These are phyloP conservation scores for Azorinus chamasolen DNA, from an alignment of 2,888 invertebrate species.

Conservation along the genomic window DNA sequence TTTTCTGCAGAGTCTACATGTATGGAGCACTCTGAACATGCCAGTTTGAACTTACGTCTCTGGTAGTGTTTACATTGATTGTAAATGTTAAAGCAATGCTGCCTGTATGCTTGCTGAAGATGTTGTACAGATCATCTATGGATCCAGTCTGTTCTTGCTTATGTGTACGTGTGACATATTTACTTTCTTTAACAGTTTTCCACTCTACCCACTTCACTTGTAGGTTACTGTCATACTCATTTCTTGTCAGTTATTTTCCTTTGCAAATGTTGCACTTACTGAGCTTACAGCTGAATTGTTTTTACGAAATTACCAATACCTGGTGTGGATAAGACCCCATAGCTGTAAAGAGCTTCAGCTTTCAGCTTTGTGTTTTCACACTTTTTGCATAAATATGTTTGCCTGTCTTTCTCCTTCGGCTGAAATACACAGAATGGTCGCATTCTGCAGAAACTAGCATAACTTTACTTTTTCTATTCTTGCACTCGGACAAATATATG, in stretches of 20 bases:
- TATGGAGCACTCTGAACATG: slow-evolving; percentile 82
- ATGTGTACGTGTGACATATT: slow-evolving; percentile 75
- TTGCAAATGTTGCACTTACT: slow-evolving; percentile 19
- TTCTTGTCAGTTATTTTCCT: slow-evolving; percentile 25
- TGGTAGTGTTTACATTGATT: slow-evolving; percentile 53
- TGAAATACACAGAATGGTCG: slow-evolving; percentile 50
- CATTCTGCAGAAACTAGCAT: slow-evolving; percentile 41
- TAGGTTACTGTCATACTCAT: slow-evolving; percentile 3
- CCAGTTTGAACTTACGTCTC: slow-evolving; percentile 76
- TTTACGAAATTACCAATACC: too few relatives aligned
- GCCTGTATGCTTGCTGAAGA: slow-evolving; percentile 51
- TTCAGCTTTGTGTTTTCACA: slow-evolving; percentile 49
- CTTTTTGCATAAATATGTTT: slow-evolving; percentile 45
- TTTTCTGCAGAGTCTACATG: slow-evolving; percentile 51
- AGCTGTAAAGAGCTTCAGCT: not conserved
- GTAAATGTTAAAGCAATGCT: slow-evolving; percentile 54
- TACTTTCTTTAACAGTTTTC: slow-evolving; percentile 38
- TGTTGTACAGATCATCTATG: slow-evolving; percentile 30
- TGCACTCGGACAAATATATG: slow-evolving; percentile 22
- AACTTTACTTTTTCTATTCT: slow-evolving; percentile 32
- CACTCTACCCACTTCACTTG: slow-evolving; percentile 44
- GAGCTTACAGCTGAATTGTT: too few relatives aligned
- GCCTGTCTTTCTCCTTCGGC: slow-evolving; percentile 44
- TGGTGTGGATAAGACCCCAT: not conserved
- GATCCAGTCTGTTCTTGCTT: slow-evolving; percentile 19